A percentile compares a stretch with the other conserved stretches of the same genome.
Evolutionary conservation across 2,797 vertebrate genomes (phyloP).

Genomic region (Harpagifer antarcticus): DNA sequence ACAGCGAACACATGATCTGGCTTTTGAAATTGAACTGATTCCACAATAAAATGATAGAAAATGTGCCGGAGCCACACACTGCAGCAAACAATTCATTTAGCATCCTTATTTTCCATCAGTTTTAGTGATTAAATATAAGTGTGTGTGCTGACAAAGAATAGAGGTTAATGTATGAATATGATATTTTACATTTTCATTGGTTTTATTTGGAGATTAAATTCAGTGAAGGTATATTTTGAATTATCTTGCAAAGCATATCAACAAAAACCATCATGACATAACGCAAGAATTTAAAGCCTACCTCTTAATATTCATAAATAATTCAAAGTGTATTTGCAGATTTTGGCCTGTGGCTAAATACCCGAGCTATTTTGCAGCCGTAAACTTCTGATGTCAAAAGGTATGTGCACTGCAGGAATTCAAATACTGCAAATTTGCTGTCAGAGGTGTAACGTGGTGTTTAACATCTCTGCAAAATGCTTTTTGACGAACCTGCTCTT

Average conservation of each 20-base stretch:
- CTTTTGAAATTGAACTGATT: background rate
- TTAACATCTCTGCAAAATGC: conserved; percentile 5
- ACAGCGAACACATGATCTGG: background rate
- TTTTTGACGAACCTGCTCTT: conserved; percentile 23
- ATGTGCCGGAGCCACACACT: background rate
- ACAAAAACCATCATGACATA: conserved; percentile 22
- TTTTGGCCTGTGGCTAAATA: conserved; percentile 63
- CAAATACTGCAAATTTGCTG: conserved; percentile 19
- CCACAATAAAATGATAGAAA: background rate
- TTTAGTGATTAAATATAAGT: background rate
- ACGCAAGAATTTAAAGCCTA: conserved; percentile 41
- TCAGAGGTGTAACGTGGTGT: conserved; percentile 23
- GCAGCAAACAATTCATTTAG: background rate
- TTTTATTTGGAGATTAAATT: conserved; percentile 10
- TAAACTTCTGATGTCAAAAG: conserved; percentile 55
- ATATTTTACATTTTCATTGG: background rate
- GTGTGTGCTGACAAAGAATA: background rate
- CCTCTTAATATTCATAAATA: conserved; percentile 62
- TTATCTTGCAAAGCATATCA: conserved; percentile 4
- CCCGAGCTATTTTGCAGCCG: conserved; percentile 45
- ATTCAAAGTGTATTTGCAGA: conserved; percentile 38
- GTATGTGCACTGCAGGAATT: conserved; percentile 23
- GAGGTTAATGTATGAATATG: background rate
- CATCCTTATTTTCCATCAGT: background rate
- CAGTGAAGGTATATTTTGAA: conserved; percentile 21